Base-by-base conservation (phyloP, 2,888 invertebrate species). In the Polydrusus pterygomalis region DNA sequence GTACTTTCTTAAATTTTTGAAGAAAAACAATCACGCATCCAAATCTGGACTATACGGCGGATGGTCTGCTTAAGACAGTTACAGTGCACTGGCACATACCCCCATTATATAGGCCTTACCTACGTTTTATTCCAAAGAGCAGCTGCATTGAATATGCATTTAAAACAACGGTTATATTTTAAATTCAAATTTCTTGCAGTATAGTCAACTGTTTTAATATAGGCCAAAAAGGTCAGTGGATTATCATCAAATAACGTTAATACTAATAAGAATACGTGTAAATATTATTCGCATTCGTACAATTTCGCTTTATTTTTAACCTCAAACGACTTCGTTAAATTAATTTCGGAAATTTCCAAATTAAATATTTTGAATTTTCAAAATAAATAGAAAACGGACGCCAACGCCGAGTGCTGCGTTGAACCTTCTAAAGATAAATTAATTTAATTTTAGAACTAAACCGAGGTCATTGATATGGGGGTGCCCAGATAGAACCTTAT, bases 131-230 rank as follows among this genome's bases (percentile, higher is more conserved):
- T 30, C 7, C 30, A 30, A 30, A 30, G 9, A 34, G 63, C 70
- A 70, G 49, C 51, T 63, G 51, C 15, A 56, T 74, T 60, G 34
- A 56, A 15, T 63, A 63, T 49, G 45, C 58, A 51, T 25, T n/a
- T 17, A 47, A 2, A 17, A 7, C 45, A 60, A 67, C 73, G 47
- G 34, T 51, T 60, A 60, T 60, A 18, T 54, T 56, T 72, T 65
- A 40, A 72, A 68, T 54, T 68, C 9, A 68, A 56, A 40, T 38
- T 34, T 49, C 70, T 18, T 49, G 40, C 40, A 63, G 63, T 54
- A 51, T 40, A n/a, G n/a, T 70, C 51, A 72, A 64, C 71, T 65
- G 71, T 58, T 64, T 71, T 72, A 72, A 72, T 65, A 18, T 71
- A 47, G 71, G 51, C 25, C 71, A 65, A 38, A 56, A 72, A 64